Conservation (phyloP, 2,797 vertebrate genomes). For the Rhodeus uyekii region DNA sequence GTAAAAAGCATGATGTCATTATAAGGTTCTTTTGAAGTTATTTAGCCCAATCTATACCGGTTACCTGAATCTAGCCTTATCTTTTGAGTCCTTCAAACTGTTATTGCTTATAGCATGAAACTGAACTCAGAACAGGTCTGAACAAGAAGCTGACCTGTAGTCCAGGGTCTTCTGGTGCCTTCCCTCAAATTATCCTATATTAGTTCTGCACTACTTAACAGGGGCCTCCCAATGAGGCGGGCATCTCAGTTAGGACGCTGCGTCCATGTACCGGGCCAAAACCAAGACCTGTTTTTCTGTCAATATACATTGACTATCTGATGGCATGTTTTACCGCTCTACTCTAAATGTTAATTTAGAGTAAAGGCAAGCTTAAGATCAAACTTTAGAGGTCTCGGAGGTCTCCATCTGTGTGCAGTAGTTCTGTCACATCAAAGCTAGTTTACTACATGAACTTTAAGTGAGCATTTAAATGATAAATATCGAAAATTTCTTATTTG, state of each 20-base stretch:
- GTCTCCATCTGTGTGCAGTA: background rate
- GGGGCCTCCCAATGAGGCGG: conserved; percentile 50
- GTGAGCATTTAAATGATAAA: background rate
- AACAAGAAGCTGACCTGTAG: conserved; percentile 17
- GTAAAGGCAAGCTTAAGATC: background rate
- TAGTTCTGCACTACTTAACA: conserved; percentile 60
- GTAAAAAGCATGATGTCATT: background rate
- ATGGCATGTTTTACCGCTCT: background rate
- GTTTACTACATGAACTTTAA: background rate
- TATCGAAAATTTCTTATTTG: background rate
- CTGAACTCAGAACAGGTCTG: conserved; percentile 25
- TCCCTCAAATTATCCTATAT: conserved; percentile 45
- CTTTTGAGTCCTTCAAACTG: conserved; percentile 4
- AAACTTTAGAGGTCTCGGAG: background rate
- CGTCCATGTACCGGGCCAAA: conserved; percentile 10
- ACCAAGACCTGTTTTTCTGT: conserved; percentile 7
- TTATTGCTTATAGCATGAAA: background rate
- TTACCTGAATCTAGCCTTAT: background rate
- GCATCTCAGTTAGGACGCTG: conserved; percentile 28
- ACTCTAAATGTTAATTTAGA: background rate
- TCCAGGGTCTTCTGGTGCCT: conserved; percentile 39
- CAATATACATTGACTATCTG: background rate
- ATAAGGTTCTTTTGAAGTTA: background rate
- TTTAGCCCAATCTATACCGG: background rate
- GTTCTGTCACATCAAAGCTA: background rate